Conservation (phyloP, 2,888 invertebrate genomes). For the Criorhina ranunculi region DNA sequence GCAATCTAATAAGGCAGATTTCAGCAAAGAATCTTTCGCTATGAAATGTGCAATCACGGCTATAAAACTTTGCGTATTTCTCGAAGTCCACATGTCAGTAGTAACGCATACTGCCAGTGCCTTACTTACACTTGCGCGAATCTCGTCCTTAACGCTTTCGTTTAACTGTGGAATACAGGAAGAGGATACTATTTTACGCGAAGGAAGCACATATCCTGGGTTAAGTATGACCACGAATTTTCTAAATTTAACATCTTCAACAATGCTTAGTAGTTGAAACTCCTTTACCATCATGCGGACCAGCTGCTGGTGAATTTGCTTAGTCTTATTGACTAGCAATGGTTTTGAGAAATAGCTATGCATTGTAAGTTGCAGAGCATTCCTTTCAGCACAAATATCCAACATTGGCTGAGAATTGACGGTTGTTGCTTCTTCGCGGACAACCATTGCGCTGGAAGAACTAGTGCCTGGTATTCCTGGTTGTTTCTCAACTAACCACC, state of each 20-base stretch:
- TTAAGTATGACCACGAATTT: not conserved
- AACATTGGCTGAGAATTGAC: not conserved
- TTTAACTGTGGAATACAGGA: not conserved
- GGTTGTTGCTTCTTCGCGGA: not conserved
- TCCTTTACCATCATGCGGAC: too few species aligned
- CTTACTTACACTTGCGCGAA: not conserved
- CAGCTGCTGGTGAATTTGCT: too few species aligned
- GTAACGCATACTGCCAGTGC: not conserved
- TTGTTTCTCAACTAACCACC: not conserved
- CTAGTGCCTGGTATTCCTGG: not conserved
- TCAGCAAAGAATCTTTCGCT: not conserved
- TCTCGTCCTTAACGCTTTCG: not conserved
- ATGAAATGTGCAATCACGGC: too few species aligned
- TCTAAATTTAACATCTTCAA: not conserved
- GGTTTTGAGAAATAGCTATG: too few species aligned
- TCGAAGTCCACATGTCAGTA: too few species aligned
- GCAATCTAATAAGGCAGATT: not conserved
- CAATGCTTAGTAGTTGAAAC: not conserved
- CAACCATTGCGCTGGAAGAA: constrained; percentile 6
- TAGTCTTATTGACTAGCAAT: too few species aligned
- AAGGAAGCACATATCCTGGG: not conserved
- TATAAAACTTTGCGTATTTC: too few species aligned
- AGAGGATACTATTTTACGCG: too few species aligned
- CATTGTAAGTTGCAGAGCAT: too few species aligned
- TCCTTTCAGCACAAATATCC: too few species aligned